Conservation (phyloP, 2,797 vertebrate genomes). For the Sebastes matsubarae region DNA sequence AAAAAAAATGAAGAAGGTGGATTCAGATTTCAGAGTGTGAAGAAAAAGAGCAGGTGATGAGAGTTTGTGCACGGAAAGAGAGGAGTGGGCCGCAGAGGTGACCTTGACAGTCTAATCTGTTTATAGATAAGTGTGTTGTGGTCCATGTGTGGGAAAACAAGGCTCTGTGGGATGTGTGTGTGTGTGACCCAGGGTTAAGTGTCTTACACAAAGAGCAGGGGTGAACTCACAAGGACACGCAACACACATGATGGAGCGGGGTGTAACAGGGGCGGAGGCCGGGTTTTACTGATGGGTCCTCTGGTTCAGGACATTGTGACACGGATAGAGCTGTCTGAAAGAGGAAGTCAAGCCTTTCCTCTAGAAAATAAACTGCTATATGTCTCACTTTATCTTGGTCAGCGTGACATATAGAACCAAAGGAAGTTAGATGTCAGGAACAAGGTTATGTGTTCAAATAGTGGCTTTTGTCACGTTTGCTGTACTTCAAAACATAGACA, state of each 20-base stretch:
- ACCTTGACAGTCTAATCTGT: conserved; percentile 62
- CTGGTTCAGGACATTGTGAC: conserved; percentile 19
- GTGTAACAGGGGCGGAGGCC: conserved; percentile 2
- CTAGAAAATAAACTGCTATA: conserved; percentile 27
- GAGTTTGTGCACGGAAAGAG: conserved; percentile 9
- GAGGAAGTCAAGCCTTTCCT: conserved; percentile 41
- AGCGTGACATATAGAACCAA: background rate
- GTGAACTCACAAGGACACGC: background rate
- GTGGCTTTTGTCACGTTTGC: background rate
- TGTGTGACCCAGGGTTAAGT: conserved; percentile 50
- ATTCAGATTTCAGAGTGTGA: background rate
- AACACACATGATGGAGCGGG: conserved; percentile 11
- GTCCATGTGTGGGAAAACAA: conserved; percentile 64
- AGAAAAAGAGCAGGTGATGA: conserved; percentile 22
- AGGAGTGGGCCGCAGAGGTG: conserved; percentile 35
- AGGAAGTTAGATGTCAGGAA: background rate
- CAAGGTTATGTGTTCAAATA: background rate
- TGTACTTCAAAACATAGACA: background rate
- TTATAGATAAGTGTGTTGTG: conserved; percentile 65
- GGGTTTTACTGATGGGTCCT: conserved; percentile 29
- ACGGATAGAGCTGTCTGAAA: conserved; percentile 30
- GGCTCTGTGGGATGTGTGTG: conserved; percentile 34
- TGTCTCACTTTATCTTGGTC: conserved; percentile 34
- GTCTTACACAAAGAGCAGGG: conserved; percentile 25
- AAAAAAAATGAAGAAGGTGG: background rate